phyloP scores from a whole-genome alignment of 1,140 invertebrate species.

The Diachasmimorpha longicaudata region DNA sequence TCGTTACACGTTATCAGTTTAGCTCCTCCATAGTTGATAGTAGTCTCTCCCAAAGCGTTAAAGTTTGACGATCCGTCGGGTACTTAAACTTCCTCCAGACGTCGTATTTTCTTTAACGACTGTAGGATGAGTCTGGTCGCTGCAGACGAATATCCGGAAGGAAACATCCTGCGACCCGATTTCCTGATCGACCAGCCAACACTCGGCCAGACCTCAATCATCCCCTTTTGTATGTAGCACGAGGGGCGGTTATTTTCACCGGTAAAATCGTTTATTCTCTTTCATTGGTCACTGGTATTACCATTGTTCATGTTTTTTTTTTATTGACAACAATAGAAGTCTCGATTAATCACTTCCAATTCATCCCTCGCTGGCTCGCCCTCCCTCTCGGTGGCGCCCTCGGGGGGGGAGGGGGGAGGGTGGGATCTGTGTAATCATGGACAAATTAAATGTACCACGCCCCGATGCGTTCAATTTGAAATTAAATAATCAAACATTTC shows the following conservation, averaged over 20 bases:
- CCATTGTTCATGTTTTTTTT: background rate
- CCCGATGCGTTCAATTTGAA: background rate
- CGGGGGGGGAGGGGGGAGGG: no score
- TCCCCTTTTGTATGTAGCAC: background rate
- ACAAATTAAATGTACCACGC: background rate
- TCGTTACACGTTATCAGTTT: slow-evolving; percentile 31
- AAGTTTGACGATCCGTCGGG: slow-evolving; percentile 33
- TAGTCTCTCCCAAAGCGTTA: slow-evolving; percentile 28
- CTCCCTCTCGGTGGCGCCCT: no score
- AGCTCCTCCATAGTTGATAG: slow-evolving; percentile 29
- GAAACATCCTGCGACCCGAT: background rate
- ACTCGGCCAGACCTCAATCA: background rate
- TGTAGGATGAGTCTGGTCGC: background rate
- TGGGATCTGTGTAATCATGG: background rate
- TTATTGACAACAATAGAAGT: background rate
- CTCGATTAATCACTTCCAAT: background rate
- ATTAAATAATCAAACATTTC: background rate
- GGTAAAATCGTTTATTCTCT: background rate
- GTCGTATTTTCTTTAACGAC: slow-evolving; percentile 34
- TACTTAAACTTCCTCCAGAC: slow-evolving; percentile 29
- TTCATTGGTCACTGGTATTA: background rate
- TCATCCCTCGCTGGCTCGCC: no score
- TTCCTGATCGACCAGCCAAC: background rate
- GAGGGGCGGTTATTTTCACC: background rate
- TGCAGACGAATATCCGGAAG: background rate